Evolutionary conservation across 2,888 invertebrate species (phyloP).

Genomic region (Macaria notata): DNA sequence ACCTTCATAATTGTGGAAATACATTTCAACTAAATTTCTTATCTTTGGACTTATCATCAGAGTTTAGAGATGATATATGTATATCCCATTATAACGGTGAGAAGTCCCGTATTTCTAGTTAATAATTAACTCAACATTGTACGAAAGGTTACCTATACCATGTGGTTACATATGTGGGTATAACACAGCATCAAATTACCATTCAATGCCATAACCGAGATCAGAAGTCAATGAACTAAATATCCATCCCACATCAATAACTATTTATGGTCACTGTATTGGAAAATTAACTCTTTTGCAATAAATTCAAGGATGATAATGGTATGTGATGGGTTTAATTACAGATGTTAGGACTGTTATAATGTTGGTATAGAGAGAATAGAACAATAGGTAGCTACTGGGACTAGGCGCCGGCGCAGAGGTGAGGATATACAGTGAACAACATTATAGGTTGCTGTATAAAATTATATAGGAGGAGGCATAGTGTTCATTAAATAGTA

Average conservation of each 20-base stretch:
- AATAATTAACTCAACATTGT: no score
- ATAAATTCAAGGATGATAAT: conserved; percentile 10
- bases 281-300: not conserved
- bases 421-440: no score
- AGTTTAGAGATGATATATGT: no score
- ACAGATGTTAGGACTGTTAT: conserved; percentile 9
- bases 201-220: conserved; percentile 36
- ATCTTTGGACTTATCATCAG: no score
- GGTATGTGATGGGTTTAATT: not conserved
- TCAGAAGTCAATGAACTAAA: conserved; percentile 48
- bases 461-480: no score
- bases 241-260: conserved; percentile 35
- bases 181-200: conserved; percentile 1
- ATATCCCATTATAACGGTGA: no score
- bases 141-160: no score
- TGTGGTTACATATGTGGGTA: no score
- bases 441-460: not conserved
- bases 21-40: no score
- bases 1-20: no score
- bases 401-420: conserved; percentile 37
- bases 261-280: not conserved
- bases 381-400: conserved; percentile 18
- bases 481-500: no score
- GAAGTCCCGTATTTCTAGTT: no score
- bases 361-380: conserved; percentile 5